These are phyloP conservation scores for Antechinus flavipes DNA, from an alignment of 2,113 vertebrate species.

Conservation along the genomic window DNA sequence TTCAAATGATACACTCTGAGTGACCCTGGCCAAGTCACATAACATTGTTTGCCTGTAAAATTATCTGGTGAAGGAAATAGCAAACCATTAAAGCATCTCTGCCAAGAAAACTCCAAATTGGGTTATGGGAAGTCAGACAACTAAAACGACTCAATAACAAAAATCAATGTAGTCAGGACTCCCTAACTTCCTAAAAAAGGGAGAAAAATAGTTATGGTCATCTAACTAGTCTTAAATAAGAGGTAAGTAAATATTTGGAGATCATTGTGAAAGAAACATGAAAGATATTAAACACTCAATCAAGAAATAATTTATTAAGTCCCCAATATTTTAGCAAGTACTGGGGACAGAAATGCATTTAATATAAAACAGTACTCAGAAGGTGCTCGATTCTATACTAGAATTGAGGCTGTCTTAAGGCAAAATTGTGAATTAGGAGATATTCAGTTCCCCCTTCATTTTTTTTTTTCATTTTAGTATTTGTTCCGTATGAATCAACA, in stretches of 20 bases:
- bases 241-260: not conserved
- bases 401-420: not conserved
- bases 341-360: not conserved
- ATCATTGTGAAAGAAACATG: not conserved
- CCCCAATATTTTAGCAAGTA: not conserved
- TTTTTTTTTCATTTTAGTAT: not conserved
- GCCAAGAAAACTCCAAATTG: not conserved
- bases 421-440: not conserved
- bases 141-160: not conserved
- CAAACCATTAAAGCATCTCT: not conserved
- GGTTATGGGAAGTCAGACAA: not conserved
- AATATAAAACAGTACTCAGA: not conserved
- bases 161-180: not conserved
- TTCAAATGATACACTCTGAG: not conserved
- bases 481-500: not conserved
- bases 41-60: not conserved
- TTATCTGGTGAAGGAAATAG: not conserved
- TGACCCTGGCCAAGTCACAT: not conserved
- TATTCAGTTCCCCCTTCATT: not conserved
- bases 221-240: not conserved
- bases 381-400: not conserved
- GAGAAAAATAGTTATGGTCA: not conserved
- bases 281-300: not conserved
- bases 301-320: not conserved
- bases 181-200: too few relatives aligned